A percentile compares a stretch with the other conserved stretches of the same genome.
Evolutionary conservation across 2,888 invertebrate genomes (phyloP).

Genomic region (Eustalomyia histrio): DNA sequence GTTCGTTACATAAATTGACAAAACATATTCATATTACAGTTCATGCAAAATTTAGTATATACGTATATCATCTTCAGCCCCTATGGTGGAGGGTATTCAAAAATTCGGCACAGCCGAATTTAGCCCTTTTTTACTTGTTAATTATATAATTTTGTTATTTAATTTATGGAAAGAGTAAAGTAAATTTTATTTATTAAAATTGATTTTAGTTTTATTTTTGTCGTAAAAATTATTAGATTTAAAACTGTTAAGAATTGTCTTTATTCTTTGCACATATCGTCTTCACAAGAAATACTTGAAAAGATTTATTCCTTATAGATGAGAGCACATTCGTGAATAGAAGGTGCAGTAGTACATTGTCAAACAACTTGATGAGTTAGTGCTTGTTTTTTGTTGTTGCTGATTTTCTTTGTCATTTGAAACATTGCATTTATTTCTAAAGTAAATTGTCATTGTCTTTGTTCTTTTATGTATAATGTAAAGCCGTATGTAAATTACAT

Average conservation of each 20-base stretch:
- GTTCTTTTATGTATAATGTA: conserved; percentile 74
- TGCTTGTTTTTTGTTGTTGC: not conserved
- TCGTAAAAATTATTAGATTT: not conserved
- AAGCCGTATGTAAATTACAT: conserved; percentile 76
- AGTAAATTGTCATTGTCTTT: conserved; percentile 74
- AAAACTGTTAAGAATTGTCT: not conserved
- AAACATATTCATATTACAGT: too few species aligned
- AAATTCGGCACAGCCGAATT: too few species aligned
- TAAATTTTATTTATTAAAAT: too few species aligned
- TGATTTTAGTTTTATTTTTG: too few species aligned
- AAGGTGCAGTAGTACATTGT: not conserved
- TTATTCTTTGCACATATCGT: not conserved
- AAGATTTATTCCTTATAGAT: not conserved
- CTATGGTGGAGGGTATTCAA: too few species aligned
- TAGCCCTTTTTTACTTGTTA: too few species aligned
- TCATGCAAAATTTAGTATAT: too few species aligned
- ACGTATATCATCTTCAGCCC: too few species aligned
- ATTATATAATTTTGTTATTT: too few species aligned
- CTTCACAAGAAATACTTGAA: not conserved
- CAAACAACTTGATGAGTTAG: not conserved
- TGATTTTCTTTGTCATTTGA: not conserved
- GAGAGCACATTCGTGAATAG: not conserved
- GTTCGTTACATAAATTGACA: too few species aligned
- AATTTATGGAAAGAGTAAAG: too few species aligned
- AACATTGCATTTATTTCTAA: not conserved